Evolutionary conservation across 2,888 invertebrate genomes (phyloP).

Genomic region (Hofmannophila pseudospretella): DNA sequence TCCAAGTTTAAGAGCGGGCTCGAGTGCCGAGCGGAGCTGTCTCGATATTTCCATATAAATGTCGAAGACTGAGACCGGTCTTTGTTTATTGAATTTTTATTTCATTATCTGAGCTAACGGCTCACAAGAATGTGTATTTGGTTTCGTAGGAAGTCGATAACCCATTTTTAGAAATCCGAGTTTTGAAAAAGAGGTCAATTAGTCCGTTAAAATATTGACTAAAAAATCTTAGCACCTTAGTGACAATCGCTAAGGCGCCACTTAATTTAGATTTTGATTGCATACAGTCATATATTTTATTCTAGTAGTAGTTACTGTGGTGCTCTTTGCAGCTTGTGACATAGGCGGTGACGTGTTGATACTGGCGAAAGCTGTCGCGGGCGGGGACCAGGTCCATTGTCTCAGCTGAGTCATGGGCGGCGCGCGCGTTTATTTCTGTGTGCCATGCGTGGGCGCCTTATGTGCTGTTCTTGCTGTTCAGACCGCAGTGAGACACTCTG

Average conservation of each 20-base stretch:
- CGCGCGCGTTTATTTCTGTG: slow-evolving; percentile 64
- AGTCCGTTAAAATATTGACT: no score
- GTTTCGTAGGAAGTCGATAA: no score
- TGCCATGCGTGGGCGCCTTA: slow-evolving; percentile 48
- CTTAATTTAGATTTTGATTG: no score
- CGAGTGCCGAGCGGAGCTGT: slow-evolving; percentile 3
- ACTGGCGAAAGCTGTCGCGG: slow-evolving; percentile 54
- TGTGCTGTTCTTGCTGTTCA: neutral
- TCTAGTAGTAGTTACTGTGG: no score
- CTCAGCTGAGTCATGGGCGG: slow-evolving; percentile 63
- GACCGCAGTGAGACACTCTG: neutral
- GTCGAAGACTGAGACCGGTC: slow-evolving; percentile 41
- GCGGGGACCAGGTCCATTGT: slow-evolving; percentile 58
- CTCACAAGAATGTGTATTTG: slow-evolving; percentile 5
- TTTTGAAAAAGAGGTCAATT: no score
- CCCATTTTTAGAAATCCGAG: neutral
- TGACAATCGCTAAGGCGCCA: no score
- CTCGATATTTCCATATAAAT: slow-evolving; percentile 48
- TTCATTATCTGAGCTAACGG: slow-evolving; percentile 15
- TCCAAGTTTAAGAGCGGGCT: slow-evolving; percentile 16
- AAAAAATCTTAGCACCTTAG: no score
- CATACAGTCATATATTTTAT: no score
- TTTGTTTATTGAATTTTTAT: slow-evolving; percentile 39
- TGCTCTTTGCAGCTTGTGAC: slow-evolving; percentile 9
- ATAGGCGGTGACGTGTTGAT: slow-evolving; percentile 32